Evolutionary conservation across 2,113 vertebrate species (phyloP), one percentile per base, ranked within the genome.

Genomic region (Menidia beryllina): DNA sequence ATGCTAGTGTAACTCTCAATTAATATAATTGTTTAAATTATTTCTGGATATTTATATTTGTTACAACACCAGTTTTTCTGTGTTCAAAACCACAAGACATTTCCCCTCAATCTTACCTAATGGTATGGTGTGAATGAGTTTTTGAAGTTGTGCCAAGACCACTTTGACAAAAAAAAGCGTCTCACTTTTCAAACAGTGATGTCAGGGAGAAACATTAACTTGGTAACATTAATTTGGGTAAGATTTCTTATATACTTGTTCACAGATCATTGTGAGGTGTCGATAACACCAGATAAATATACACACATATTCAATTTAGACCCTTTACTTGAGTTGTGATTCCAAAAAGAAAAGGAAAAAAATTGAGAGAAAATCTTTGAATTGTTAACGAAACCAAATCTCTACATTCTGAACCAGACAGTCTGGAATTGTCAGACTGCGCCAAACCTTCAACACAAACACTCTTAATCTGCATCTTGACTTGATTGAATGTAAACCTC

Each of bases 401-500:
- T 23, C 23, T 27, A 1, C 48, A 43, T 59, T 34, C 12, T 13
- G 30, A 72, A 26, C 15, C 65, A 50, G 49, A 69, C 21, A 19
- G 15, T 26, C 0, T 41, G 19, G 19, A 23, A 27, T 27, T 7
- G 47, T 53, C 34, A 1, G 34, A 41, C 12, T 25, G 13, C 7
- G 0, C 11, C 51, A n/a, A 81, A 74, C 67, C 54, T 45, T 72
- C 0, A 26, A 49, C 67, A 71, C 74, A 83, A 83, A 86, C 75
- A 66, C 54, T 82, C 69, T 36, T 83, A 89, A 92, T 87, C 73
- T 68, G 51, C 27, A 17, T 82, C 83, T 91, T 85, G 74, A 88
- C 72, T 91, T 92, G 75, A 92, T 83, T 86, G 77, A 68, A 78
- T 62, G 14, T 90, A 88, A 92, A 81, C 86, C 82, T 90, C 89